Base-by-base conservation (phyloP, 1,140 invertebrate species). In the Idris sp. region DNA sequence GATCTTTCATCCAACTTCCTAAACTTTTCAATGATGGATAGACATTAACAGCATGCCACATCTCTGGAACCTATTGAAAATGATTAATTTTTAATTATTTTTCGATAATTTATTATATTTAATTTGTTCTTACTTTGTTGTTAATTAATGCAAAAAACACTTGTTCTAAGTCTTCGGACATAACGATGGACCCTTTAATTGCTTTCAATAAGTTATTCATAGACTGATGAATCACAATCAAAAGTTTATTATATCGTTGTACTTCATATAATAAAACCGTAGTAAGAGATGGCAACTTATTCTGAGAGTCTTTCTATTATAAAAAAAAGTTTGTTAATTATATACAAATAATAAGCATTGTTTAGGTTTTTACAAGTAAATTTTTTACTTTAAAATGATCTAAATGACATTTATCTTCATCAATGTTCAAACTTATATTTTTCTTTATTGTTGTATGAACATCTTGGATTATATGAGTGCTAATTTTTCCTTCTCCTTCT, bases 11-110 rank as follows among this genome's bases (percentile, higher is more conserved):
- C 92, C 95, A 97, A 80, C 91, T 94, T 26, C 91, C 92, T 4
- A 97, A 87, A 30, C 91, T 91, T 86, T 97, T 97, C 33, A 96
- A 86, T 0, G 95, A 97, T 31, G 95, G 94, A 84, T 97, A 97
- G 0, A 94, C 91, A 30, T 91, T 91, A 4, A 80, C 72, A 7
- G 89, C 90, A n/a, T 91, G 90, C 96, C 96, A 97, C 85, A 95
- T 87, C 26, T 89, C 86, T 0, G 95, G 96, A 14, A 96, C 93
- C 89, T 91, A 73, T 36, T 51, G 6, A 38, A 44, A 30, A 30
- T 6, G 9, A 9, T 30, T 9, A 9, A 33, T 30, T 15, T 18
- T n/a, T n/a, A n/a, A n/a, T n/a, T n/a, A n/a, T n/a, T n/a, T n/a
- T n/a, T n/a, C n/a, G n/a, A 6, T 31, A 33, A 16, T 46, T 38